Evolutionary conservation across 2,888 invertebrate genomes (phyloP).

Genomic region (Rhagonycha fulva): DNA sequence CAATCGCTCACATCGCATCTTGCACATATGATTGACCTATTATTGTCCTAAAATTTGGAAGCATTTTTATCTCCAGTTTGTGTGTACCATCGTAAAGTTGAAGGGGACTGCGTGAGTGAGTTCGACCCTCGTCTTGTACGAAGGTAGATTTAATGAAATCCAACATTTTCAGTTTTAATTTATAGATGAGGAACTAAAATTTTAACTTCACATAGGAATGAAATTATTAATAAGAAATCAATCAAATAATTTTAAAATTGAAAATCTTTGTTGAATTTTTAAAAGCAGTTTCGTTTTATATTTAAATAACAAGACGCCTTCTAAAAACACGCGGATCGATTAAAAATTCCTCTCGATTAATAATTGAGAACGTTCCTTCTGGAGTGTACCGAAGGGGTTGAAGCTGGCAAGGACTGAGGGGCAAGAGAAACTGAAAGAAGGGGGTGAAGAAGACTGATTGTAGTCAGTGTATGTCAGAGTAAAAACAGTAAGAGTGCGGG

Average conservation of each 20-base stretch:
- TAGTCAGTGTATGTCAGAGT: slow-evolving; percentile 55
- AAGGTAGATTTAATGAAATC: background rate
- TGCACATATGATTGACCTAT: background rate
- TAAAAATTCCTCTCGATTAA: slow-evolving; percentile 45
- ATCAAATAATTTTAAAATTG: background rate
- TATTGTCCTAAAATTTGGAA: background rate
- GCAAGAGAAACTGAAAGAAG: slow-evolving; percentile 29
- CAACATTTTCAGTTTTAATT: background rate
- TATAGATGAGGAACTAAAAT: background rate
- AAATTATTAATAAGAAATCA: background rate
- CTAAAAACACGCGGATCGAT: slow-evolving; percentile 42
- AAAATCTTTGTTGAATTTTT: slow-evolving; percentile 2
- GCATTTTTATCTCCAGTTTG: background rate
- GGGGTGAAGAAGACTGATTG: slow-evolving; percentile 54
- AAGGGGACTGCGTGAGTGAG: background rate
- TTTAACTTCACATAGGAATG: background rate
- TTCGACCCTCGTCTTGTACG: background rate
- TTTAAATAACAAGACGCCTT: slow-evolving; percentile 38
- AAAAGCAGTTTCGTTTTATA: slow-evolving; percentile 16
- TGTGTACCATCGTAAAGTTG: background rate
- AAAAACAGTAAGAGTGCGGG: slow-evolving; percentile 64
- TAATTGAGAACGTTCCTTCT: slow-evolving; percentile 43
- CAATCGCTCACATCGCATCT: background rate
- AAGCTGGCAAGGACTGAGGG: slow-evolving; percentile 35
- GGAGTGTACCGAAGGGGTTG: slow-evolving; percentile 38